These are phyloP conservation scores for Cyphomyrus plagiostoma DNA, from an alignment of 2,113 vertebrate genomes.

Conservation along the genomic window DNA sequence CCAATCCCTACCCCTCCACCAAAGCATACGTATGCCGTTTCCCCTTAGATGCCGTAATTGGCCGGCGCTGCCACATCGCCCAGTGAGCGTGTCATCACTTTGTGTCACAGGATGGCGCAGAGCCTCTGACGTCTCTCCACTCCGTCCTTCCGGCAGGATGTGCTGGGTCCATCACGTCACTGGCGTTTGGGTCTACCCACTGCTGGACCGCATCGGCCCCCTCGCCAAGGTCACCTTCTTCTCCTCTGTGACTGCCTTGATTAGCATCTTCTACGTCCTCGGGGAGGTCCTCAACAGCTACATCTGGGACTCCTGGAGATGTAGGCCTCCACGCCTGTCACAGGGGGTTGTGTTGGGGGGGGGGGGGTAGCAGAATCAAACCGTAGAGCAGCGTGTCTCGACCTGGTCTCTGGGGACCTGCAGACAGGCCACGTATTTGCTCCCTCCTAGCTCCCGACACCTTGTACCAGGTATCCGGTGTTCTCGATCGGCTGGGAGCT, in stretches of 20 bases:
- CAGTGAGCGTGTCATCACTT: neutral
- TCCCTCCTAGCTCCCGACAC: neutral
- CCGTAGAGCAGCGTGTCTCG: neutral
- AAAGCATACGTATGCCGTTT: neutral
- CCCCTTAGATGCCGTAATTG: too few relatives aligned
- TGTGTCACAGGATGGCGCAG: neutral
- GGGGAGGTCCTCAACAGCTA: conserved; percentile 91
- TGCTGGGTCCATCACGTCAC: conserved; percentile 95
- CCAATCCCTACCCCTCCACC: neutral
- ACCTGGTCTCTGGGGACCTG: neutral
- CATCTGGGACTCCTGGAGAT: conserved; percentile 85
- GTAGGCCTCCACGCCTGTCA: conserved; percentile 40
- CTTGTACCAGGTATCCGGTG: neutral
- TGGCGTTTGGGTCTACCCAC: conserved; percentile 91
- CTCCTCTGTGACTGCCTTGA: conserved; percentile 58
- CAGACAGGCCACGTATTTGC: neutral
- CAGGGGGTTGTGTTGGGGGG: neutral
- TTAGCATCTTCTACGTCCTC: conserved; percentile 79
- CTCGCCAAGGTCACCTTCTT: conserved; percentile 78
- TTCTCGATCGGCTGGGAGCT: neutral
- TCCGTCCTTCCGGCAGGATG: conserved; percentile 64
- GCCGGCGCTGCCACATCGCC: neutral
- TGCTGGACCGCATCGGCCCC: conserved; percentile 79
- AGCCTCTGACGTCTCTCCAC: neutral
- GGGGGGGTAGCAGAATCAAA: neutral